Conservation (phyloP, 2,888 invertebrate species). For the Watsonalla cultraria region DNA sequence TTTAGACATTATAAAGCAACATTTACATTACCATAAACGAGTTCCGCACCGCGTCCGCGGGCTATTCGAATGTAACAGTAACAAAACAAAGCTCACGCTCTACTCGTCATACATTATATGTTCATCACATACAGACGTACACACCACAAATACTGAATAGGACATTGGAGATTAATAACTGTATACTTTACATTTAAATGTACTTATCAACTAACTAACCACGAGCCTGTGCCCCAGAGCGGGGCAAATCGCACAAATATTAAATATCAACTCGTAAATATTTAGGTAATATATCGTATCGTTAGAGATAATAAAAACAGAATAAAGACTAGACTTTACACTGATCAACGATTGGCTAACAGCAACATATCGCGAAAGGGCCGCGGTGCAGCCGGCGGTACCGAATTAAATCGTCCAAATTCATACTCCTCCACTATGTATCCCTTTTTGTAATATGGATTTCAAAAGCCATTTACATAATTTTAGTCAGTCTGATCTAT, state of each 20-base stretch:
- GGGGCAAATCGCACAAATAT: conserved; percentile 62
- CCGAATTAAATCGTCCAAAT: conserved; percentile 6
- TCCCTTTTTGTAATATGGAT: no score
- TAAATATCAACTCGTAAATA: conserved; percentile 75
- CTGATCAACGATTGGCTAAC: conserved; percentile 75
- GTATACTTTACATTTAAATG: conserved; percentile 70
- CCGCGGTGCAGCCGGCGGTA: conserved; percentile 36
- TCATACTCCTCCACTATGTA: not conserved
- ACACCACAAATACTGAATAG: conserved; percentile 76
- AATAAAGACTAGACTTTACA: conserved; percentile 80
- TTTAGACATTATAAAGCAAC: conserved; percentile 80
- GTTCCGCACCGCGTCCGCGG: conserved; percentile 51
- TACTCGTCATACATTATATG: conserved; percentile 44
- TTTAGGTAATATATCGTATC: conserved; percentile 59
- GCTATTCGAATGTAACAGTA: conserved; percentile 77
- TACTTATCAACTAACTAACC: conserved; percentile 75
- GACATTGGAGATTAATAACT: conserved; percentile 75
- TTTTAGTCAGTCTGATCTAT: not conserved
- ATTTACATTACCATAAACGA: conserved; percentile 76
- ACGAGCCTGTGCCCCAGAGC: conserved; percentile 59
- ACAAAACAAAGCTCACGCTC: conserved; percentile 49
- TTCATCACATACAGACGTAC: conserved; percentile 58
- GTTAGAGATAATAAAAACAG: conserved; percentile 74
- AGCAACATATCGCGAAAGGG: conserved; percentile 59
- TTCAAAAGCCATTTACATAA: conserved; percentile 1